phyloP scores from a whole-genome alignment of 2,113 vertebrate genomes.

The Podilymbus podiceps region DNA sequence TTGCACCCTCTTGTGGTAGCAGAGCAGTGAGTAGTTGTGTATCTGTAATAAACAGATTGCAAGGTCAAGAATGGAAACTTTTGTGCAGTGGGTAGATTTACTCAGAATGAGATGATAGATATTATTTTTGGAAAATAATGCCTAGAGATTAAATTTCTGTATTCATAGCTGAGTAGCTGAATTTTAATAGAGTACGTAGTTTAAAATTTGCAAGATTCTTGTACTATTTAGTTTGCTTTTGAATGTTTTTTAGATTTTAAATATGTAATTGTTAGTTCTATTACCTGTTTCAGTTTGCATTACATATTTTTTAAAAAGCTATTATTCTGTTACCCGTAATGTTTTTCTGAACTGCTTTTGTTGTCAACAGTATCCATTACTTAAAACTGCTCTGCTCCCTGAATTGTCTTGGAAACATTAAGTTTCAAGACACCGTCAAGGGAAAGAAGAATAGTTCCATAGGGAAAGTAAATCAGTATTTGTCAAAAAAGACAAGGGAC shows the following conservation, averaged over 20 bases:
- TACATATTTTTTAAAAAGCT: background rate
- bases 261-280: background rate
- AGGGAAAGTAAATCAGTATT: background rate
- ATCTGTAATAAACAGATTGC: background rate
- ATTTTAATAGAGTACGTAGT: background rate
- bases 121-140: background rate
- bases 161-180: background rate
- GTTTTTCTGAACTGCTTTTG: background rate
- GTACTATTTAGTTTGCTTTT: background rate
- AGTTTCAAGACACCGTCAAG: background rate
- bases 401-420: background rate
- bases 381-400: background rate
- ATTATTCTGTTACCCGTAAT: background rate
- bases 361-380: background rate
- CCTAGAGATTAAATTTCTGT: background rate
- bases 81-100: background rate
- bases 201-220: background rate
- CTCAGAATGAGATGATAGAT: background rate
- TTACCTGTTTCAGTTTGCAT: background rate
- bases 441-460: background rate
- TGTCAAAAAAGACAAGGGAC: background rate
- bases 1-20: constrained; percentile 23
- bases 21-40: background rate
- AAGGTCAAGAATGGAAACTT: background rate
- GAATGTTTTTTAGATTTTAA: background rate